These are phyloP conservation scores for Caenorhabditis sp. DNA, from an alignment of 2,888 invertebrate genomes.

Conservation along the genomic window DNA sequence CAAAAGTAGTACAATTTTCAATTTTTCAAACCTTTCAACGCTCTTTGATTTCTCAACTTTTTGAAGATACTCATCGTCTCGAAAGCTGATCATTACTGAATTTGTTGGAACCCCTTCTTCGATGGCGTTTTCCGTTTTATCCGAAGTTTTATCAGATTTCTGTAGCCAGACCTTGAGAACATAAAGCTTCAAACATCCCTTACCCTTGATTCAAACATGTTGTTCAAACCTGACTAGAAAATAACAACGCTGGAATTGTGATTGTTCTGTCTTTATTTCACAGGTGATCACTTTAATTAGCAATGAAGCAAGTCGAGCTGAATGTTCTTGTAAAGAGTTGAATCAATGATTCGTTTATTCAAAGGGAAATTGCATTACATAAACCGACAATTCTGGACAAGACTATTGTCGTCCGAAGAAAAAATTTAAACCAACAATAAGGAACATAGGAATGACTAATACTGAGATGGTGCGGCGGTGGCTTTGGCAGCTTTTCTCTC, in stretches of 20 bases:
- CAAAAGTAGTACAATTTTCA: too few species aligned
- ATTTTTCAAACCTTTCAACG: conserved; percentile 39
- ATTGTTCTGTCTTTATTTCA: too few species aligned
- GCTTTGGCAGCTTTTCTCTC: conserved; percentile 64
- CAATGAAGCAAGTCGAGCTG: not conserved
- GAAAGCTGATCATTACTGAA: conserved; percentile 48
- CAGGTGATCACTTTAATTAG: not conserved
- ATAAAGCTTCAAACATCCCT: too few species aligned
- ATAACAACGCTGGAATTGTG: not conserved
- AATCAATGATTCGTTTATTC: conserved; percentile 40
- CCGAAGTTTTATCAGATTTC: conserved; percentile 32
- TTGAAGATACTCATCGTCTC: conserved; percentile 10
- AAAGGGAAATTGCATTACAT: conserved; percentile 54
- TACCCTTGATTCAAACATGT: too few species aligned
- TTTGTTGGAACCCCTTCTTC: conserved; percentile 31
- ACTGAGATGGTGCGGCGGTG: conserved; percentile 58
- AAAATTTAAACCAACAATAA: conserved; percentile 47
- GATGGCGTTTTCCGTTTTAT: conserved; percentile 23
- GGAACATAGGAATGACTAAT: conserved; percentile 49
- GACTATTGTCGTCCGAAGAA: conserved; percentile 41
- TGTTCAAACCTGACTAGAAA: not conserved
- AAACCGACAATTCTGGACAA: conserved; percentile 46
- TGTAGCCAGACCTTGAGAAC: not conserved
- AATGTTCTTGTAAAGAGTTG: too few species aligned
- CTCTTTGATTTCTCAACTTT: conserved; percentile 29